Evolutionary conservation across 2,888 invertebrate species (phyloP), one percentile per base, ranked within the genome.

Genomic region (Piscicola geometra): DNA sequence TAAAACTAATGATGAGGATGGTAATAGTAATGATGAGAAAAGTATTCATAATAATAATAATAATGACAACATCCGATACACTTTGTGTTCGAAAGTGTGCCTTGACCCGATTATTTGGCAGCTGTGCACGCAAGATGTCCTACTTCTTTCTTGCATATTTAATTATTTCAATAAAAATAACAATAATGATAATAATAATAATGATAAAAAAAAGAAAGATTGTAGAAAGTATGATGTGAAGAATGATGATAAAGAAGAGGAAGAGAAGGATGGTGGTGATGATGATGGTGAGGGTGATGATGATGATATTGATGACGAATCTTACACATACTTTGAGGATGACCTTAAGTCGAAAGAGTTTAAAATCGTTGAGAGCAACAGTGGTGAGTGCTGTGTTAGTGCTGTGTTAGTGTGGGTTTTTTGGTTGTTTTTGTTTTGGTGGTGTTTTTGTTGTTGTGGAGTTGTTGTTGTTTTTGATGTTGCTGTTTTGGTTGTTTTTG

Each of bases 1-100:
- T 15, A 30, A 72, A 52, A 32, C 50, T 72, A 2, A 72, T 72
- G 18, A 73, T 60, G 18, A 32, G 25, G 9, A 56, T 73, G n/a
- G n/a, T 64, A 33, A 73, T 33, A 73, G 1, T 73, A 33, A 64
- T 30, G n/a, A 36, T 64, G 32, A 64, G 50, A 30, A 72, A n/a
- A 30, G 52, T 72, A 32, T 52, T 72, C 12, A 72, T 72, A 30
- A 73, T 60, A 9, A 32, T 56, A 18, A 56, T 73, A 32, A 56
- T 73, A 32, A 60, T 60, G 28, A 3, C n/a, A 21, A 25, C n/a
- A 32, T 30, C 36, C n/a, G n/a, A n/a, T n/a, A n/a, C n/a, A n/a
- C n/a, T n/a, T n/a, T n/a, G n/a, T n/a, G n/a, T n/a, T n/a, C n/a
- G n/a, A 60, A 67, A 30, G 12, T 35, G 21, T 21, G 47, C 50